Conservation (phyloP, 2,113 vertebrate species). For the Brachypteracias leptosomus region DNA sequence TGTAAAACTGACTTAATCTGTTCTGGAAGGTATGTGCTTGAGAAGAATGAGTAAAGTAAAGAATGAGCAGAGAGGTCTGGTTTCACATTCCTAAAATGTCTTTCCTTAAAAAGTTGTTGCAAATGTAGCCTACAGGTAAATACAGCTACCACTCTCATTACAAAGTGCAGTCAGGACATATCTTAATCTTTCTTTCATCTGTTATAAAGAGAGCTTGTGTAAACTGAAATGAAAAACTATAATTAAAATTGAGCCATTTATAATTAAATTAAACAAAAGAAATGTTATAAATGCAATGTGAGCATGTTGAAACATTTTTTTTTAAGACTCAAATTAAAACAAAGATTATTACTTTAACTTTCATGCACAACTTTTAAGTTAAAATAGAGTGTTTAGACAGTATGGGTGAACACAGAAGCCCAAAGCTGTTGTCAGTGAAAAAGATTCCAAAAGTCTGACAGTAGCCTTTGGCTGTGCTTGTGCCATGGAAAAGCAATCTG, state of each 20-base stretch:
- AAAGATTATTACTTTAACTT: neutral
- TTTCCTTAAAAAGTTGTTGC: neutral
- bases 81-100: neutral
- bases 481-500: neutral
- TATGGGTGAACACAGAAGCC: neutral
- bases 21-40: neutral
- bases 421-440: neutral
- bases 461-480: neutral
- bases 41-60: neutral
- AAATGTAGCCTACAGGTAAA: neutral
- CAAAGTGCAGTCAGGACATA: neutral
- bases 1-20: neutral
- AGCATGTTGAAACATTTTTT: neutral
- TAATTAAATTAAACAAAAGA: neutral
- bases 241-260: neutral
- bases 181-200: neutral
- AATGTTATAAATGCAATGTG: neutral
- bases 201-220: neutral
- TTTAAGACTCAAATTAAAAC: neutral
- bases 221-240: neutral
- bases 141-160: neutral
- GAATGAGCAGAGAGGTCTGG: neutral
- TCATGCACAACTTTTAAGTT: neutral
- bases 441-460: neutral
- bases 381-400: neutral